phyloP scores from a whole-genome alignment of 2,888 invertebrate species.

The Orthonevra nobilis region DNA sequence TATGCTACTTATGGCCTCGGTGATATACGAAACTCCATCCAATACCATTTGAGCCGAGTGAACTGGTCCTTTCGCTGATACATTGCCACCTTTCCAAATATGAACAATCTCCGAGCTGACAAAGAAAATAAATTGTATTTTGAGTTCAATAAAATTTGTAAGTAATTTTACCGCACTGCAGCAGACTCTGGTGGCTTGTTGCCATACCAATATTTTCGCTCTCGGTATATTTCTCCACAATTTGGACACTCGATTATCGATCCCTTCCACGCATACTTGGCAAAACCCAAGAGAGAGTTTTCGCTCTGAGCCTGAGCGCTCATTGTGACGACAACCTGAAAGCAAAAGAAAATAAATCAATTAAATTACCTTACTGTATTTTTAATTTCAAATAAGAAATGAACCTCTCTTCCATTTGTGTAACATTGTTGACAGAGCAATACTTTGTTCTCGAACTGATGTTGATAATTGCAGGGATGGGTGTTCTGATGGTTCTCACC shows the following conservation, averaged over 20 bases:
- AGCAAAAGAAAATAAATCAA: neutral
- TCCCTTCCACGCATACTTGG: slow-evolving; percentile 89
- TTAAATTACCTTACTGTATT: too few species aligned
- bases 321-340: slow-evolving; percentile 75
- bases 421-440: slow-evolving; percentile 85
- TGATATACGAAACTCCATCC: slow-evolving; percentile 84
- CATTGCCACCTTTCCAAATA: slow-evolving; percentile 84
- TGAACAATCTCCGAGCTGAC: slow-evolving; percentile 84
- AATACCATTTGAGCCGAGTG: slow-evolving; percentile 84
- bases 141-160: too few species aligned
- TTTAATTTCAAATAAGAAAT: slow-evolving; percentile 26
- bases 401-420: slow-evolving; percentile 82
- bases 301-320: slow-evolving; percentile 75
- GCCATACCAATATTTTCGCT: slow-evolving; percentile 90
- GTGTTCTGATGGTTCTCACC: slow-evolving; percentile 82
- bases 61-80: slow-evolving; percentile 81
- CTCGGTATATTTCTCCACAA: slow-evolving; percentile 83
- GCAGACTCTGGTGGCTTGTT: slow-evolving; percentile 87
- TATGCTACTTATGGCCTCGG: slow-evolving; percentile 84
- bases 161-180: slow-evolving; percentile 82
- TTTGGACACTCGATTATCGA: slow-evolving; percentile 88
- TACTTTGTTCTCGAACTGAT: slow-evolving; percentile 87
- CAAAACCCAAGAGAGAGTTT: slow-evolving; percentile 85
- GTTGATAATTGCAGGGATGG: slow-evolving; percentile 83
- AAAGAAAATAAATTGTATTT: neutral